Evolutionary conservation across 35 echinoderm and acorn worm species (phyloP).

Genomic region (Antedon bifida): DNA sequence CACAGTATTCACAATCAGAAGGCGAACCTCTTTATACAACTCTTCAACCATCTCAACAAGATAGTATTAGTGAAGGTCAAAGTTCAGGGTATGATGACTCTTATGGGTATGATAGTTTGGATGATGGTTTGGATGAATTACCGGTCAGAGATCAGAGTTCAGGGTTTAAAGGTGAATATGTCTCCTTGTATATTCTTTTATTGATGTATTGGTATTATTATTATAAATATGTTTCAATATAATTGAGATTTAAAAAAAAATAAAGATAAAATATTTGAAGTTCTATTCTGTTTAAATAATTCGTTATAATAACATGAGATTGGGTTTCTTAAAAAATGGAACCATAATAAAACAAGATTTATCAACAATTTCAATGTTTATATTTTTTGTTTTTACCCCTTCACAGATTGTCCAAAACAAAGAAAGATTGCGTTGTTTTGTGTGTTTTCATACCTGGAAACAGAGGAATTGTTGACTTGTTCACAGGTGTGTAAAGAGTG

Average conservation of each 20-base stretch:
- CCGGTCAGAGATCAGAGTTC: neutral
- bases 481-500: constrained; percentile 36
- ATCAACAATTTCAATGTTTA: no score
- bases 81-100: neutral
- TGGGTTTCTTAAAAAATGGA: no score
- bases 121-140: neutral
- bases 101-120: neutral
- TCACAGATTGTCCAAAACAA: neutral
- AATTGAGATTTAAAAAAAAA: no score
- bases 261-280: no score
- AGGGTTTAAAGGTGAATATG: neutral
- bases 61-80: neutral
- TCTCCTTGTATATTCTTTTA: no score
- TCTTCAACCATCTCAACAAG: neutral
- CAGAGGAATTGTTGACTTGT: constrained; percentile 21
- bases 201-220: no score
- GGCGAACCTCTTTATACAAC: neutral
- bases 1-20: neutral
- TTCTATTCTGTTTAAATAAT: no score
- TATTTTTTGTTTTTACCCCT: neutral
- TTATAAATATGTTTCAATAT: no score
- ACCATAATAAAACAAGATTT: no score
- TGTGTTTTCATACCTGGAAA: constrained; percentile 38
- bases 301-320: no score
- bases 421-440: constrained; percentile 10